These are phyloP conservation scores for Aplysia californica DNA, from an alignment of 1,140 invertebrate genomes.

Conservation along the genomic window DNA sequence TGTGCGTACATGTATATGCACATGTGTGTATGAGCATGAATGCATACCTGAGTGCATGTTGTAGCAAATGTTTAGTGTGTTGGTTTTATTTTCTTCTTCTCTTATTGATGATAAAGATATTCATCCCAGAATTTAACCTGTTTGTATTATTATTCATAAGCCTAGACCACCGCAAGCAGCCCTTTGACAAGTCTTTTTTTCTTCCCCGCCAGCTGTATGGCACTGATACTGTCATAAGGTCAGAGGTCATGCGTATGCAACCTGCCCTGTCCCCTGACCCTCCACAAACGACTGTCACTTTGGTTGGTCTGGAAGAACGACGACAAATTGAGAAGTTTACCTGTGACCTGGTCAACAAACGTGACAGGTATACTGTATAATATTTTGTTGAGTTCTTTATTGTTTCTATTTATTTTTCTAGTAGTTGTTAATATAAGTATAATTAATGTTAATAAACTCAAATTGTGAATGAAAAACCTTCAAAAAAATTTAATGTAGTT, in stretches of 20 bases:
- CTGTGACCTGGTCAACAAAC: slow-evolving; percentile 65
- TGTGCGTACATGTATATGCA: too few species aligned
- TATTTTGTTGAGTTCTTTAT: background rate
- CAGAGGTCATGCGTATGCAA: slow-evolving; percentile 59
- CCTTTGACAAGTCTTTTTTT: too few species aligned
- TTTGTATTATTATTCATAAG: too few species aligned
- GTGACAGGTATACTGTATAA: slow-evolving; percentile 53
- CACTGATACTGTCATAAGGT: slow-evolving; percentile 57
- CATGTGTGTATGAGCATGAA: background rate
- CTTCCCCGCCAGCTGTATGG: slow-evolving; percentile 65
- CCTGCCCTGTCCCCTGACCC: slow-evolving; percentile 61
- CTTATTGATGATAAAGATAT: too few species aligned
- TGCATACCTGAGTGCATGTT: background rate
- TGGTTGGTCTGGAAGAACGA: slow-evolving; percentile 64
- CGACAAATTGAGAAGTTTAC: slow-evolving; percentile 64
- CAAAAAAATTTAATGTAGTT: background rate
- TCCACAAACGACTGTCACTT: slow-evolving; percentile 61
- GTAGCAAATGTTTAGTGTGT: background rate
- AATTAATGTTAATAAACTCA: too few species aligned
- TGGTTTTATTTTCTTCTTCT: background rate
- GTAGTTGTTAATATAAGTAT: too few species aligned
- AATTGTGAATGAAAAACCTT: background rate
- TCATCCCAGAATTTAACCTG: too few species aligned
- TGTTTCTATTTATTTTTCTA: too few species aligned
- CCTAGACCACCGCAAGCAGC: too few species aligned